Evolutionary conservation across 2,113 vertebrate genomes (phyloP).

Genomic region (Melanostigma gelatinosum): DNA sequence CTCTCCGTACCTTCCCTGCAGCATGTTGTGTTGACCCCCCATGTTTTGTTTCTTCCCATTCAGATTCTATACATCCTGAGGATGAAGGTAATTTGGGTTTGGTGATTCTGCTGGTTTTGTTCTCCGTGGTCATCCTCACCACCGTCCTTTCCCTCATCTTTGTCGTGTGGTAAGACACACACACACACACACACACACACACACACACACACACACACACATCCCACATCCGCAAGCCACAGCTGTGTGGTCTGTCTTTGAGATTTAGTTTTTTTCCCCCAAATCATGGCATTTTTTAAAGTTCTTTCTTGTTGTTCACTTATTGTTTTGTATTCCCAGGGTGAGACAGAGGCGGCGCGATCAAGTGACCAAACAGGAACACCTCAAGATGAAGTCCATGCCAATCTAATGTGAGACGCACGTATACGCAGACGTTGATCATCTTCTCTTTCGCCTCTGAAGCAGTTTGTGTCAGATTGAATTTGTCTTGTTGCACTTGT

Average conservation of each 20-base stretch:
- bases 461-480: background rate
- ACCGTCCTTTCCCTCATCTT: conserved; percentile 76
- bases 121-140: conserved; percentile 78
- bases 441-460: background rate
- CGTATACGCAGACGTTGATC: background rate
- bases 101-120: conserved; percentile 79
- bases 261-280: background rate
- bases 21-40: conserved; percentile 14
- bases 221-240: conserved; percentile 36
- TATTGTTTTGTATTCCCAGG: conserved; percentile 59
- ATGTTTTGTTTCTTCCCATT: conserved; percentile 10
- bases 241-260: conserved; percentile 2
- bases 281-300: background rate
- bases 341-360: conserved; percentile 73
- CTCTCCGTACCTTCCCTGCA: background rate
- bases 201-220: conserved; percentile 27
- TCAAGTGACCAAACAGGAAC: conserved; percentile 80
- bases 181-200: conserved; percentile 39
- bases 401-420: conserved; percentile 78
- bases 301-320: background rate
- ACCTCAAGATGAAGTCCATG: conserved; percentile 85
- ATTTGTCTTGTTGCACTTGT: background rate
- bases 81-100: conserved; percentile 72
- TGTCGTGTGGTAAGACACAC: conserved; percentile 79
- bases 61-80: conserved; percentile 47